These are phyloP conservation scores for Hyposmocoma kahamanoa DNA, from an alignment of 1,140 invertebrate genomes.

Conservation along the genomic window DNA sequence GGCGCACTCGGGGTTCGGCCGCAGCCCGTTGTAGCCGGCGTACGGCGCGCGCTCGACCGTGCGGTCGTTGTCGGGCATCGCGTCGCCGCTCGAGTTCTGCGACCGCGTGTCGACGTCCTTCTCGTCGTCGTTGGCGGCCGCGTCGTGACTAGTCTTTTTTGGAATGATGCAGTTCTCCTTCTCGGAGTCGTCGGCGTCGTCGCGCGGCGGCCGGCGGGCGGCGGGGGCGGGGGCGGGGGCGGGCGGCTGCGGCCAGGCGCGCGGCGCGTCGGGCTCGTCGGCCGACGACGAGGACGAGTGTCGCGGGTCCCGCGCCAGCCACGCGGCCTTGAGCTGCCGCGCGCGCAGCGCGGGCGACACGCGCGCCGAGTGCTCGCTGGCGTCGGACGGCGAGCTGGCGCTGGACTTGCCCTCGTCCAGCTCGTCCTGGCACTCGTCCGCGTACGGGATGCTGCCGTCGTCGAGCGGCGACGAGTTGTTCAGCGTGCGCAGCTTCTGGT, in stretches of 20 bases:
- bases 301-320: slow-evolving; percentile 45
- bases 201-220: slow-evolving; percentile 7
- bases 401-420: slow-evolving; percentile 50
- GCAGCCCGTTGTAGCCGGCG: slow-evolving; percentile 13
- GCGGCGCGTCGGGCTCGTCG: slow-evolving; percentile 43
- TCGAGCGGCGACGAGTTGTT: slow-evolving; percentile 71
- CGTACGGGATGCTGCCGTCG: slow-evolving; percentile 71
- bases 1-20: slow-evolving; percentile 25
- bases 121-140: slow-evolving; percentile 28
- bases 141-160: slow-evolving; percentile 10
- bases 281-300: slow-evolving; percentile 41
- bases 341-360: slow-evolving; percentile 29
- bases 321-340: slow-evolving; percentile 53
- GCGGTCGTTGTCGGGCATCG: slow-evolving; percentile 50
- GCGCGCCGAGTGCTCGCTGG: slow-evolving; percentile 13
- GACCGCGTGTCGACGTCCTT: slow-evolving; percentile 62
- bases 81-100: slow-evolving; percentile 38
- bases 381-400: slow-evolving; percentile 33
- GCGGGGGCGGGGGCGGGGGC: slow-evolving; percentile 12
- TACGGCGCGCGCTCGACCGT: slow-evolving; percentile 20
- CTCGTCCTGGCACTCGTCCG: slow-evolving; percentile 62
- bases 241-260: slow-evolving; percentile 5
- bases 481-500: slow-evolving; percentile 76
- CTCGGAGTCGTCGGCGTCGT: slow-evolving; percentile 41
- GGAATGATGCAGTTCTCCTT: slow-evolving; percentile 33